A percentile compares a stretch with the other conserved stretches of the same genome.
phyloP scores from a whole-genome alignment of 2,888 invertebrate genomes.

The Artemia sp. region DNA sequence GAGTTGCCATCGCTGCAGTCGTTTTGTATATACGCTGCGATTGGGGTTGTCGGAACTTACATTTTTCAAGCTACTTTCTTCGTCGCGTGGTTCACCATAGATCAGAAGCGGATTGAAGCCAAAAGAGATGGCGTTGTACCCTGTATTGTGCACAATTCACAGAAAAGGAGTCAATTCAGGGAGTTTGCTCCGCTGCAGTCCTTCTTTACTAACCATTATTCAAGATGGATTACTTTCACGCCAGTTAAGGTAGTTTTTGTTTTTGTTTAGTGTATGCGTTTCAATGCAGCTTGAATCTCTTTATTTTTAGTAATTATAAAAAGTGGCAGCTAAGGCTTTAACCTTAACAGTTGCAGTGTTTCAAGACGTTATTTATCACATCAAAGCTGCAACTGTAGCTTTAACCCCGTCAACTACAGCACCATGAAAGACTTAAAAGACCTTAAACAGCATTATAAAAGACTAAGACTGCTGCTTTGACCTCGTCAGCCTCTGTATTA shows the following conservation, averaged over 20 bases:
- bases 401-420: no score
- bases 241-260: conserved; percentile 42
- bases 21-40: conserved; percentile 61
- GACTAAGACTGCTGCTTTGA: no score
- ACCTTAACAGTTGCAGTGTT: no score
- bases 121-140: conserved; percentile 48
- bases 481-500: no score
- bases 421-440: no score
- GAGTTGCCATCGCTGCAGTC: conserved; percentile 61
- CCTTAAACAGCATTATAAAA: no score
- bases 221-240: conserved; percentile 45
- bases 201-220: conserved; percentile 43
- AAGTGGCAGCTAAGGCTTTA: no score
- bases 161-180: conserved; percentile 38
- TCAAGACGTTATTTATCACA: no score
- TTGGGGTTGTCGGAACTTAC: conserved; percentile 56
- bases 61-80: conserved; percentile 63
- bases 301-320: no score
- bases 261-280: not conserved
- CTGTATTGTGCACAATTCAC: conserved; percentile 45
- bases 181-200: conserved; percentile 35
- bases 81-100: conserved; percentile 54
- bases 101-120: conserved; percentile 44
- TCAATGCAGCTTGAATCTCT: no score
- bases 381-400: no score